phyloP scores from a whole-genome alignment of 2,113 vertebrate species.

The Corythornis cristatus region DNA sequence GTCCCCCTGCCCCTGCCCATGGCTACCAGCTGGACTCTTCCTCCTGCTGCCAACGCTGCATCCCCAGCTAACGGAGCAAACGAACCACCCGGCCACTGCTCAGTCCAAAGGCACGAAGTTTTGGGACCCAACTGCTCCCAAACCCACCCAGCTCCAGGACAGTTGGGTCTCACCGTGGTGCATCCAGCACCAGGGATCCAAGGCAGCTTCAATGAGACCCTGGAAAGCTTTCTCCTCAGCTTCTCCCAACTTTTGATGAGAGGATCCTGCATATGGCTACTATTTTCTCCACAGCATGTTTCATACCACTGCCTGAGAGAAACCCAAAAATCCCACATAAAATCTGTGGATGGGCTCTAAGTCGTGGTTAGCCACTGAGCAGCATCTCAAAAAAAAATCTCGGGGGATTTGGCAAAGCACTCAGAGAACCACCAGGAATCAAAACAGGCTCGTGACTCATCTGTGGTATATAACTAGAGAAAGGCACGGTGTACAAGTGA shows the following conservation, averaged over 20 bases:
- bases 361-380: background rate
- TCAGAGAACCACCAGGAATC: conserved; percentile 6
- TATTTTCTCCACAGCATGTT: background rate
- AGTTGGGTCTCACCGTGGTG: background rate
- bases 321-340: conserved; percentile 13
- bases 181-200: background rate
- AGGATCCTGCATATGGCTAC: background rate
- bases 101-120: background rate
- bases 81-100: no score
- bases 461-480: background rate
- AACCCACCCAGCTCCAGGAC: background rate
- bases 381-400: background rate
- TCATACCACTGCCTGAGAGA: background rate
- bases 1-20: background rate
- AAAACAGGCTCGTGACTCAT: conserved; percentile 39
- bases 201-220: background rate
- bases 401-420: conserved; percentile 40
- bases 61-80: no score
- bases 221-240: background rate
- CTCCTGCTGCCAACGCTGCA: background rate
- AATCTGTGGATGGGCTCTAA: background rate
- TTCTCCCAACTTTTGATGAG: background rate
- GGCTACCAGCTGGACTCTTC: background rate
- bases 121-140: background rate
- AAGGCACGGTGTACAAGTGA: background rate